A percentile compares a stretch with the other conserved stretches of the same genome.
Evolutionary conservation across 2,888 invertebrate genomes (phyloP).

Genomic region (Tetrapedia diversipes): DNA sequence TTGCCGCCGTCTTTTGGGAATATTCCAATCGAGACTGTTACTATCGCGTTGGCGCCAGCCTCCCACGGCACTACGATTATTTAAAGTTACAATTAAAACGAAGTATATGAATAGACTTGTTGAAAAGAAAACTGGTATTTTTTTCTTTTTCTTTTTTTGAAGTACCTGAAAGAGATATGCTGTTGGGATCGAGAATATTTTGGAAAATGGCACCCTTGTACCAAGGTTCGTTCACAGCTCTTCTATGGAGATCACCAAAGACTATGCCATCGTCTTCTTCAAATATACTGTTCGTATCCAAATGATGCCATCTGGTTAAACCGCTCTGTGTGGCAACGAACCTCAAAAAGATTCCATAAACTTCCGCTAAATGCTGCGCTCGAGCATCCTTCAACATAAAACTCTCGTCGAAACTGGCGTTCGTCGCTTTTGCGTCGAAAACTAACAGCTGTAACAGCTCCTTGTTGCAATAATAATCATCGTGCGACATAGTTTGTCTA

Average conservation of each 20-base stretch:
- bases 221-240: constrained; percentile 95
- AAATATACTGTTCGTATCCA: constrained; percentile 61
- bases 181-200: constrained; percentile 89
- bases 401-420: constrained; percentile 82
- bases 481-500: constrained; percentile 85
- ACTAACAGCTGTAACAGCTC: constrained; percentile 93
- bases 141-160: neutral
- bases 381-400: constrained; percentile 55
- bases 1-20: constrained; percentile 90
- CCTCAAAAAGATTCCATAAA: constrained; percentile 89
- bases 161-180: constrained; percentile 78
- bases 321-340: constrained; percentile 96
- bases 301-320: constrained; percentile 91
- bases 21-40: constrained; percentile 93
- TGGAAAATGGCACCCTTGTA: constrained; percentile 95
- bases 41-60: constrained; percentile 85
- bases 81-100: neutral
- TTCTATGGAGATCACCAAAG: constrained; percentile 90
- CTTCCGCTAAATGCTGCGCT: constrained; percentile 84
- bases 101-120: neutral
- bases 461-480: constrained; percentile 92
- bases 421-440: constrained; percentile 92
- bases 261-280: constrained; percentile 81
- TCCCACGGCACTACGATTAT: constrained; percentile 73
- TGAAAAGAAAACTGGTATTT: neutral